Evolutionary conservation across 2,888 invertebrate genomes (phyloP).

Genomic region (Xylophagus ater): DNA sequence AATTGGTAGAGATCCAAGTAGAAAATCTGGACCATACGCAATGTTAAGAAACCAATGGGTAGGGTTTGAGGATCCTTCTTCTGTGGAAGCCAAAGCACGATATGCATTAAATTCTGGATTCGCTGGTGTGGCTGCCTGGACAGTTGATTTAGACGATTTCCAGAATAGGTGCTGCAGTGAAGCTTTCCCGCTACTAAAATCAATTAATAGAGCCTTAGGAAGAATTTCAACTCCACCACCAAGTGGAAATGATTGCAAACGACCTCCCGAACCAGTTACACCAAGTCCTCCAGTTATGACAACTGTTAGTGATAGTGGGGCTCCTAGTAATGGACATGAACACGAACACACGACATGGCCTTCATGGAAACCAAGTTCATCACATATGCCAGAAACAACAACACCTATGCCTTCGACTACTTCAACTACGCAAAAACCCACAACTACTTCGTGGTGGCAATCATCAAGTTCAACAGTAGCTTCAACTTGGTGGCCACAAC

Average conservation of each 20-base stretch:
- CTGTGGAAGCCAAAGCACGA: constrained; percentile 61
- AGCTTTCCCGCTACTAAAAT: constrained; percentile 63
- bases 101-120: constrained; percentile 62
- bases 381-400: constrained; percentile 14
- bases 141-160: constrained; percentile 79
- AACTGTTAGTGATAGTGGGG: constrained; percentile 51
- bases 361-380: constrained; percentile 24
- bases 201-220: constrained; percentile 67
- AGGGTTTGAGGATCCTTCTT: constrained; percentile 72
- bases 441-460: constrained; percentile 28
- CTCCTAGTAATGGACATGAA: constrained; percentile 21
- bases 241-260: constrained; percentile 49
- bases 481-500: constrained; percentile 40
- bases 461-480: constrained; percentile 30
- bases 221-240: constrained; percentile 44
- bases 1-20: constrained; percentile 50
- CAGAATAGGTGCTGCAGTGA: constrained; percentile 73
- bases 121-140: constrained; percentile 80
- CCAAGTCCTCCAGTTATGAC: constrained; percentile 66
- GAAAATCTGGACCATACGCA: constrained; percentile 56
- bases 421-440: constrained; percentile 25
- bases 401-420: constrained; percentile 18
- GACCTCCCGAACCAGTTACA: constrained; percentile 60
- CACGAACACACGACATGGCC: constrained; percentile 33
- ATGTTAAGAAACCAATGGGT: constrained; percentile 78